Conservation (phyloP, 1,140 invertebrate species). For the Adoxophyes honmai region DNA sequence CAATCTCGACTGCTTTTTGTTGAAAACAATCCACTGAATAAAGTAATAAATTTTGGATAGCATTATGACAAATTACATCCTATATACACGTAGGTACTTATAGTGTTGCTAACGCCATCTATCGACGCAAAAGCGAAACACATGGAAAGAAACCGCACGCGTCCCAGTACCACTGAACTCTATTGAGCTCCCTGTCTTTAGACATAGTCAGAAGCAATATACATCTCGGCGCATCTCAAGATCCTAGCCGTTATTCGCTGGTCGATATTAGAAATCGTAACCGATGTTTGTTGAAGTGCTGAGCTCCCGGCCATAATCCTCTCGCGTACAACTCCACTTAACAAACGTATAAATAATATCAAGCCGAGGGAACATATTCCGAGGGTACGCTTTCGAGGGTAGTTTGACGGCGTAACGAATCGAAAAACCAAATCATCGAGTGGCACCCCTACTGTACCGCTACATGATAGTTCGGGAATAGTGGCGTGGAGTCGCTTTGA, state of each 20-base stretch:
- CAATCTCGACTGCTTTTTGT: no score
- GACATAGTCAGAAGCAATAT: not conserved
- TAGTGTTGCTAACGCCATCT: no score
- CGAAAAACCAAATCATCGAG: constrained; percentile 77
- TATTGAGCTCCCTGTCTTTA: no score
- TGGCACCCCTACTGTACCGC: constrained; percentile 70
- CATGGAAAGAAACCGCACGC: no score
- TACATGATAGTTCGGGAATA: constrained; percentile 66
- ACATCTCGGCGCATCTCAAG: constrained; percentile 16
- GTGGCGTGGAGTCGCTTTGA: constrained; percentile 44
- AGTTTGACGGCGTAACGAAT: constrained; percentile 77
- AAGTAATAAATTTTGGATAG: no score
- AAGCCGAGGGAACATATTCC: constrained; percentile 73
- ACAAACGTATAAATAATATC: constrained; percentile 77
- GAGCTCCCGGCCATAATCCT: constrained; percentile 70
- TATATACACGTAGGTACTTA: no score
- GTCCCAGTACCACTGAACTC: no score
- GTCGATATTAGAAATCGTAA: constrained; percentile 72
- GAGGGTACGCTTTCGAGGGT: constrained; percentile 68
- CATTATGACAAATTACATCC: no score
- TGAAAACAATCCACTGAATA: no score
- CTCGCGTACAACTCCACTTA: constrained; percentile 68
- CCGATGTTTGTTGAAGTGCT: constrained; percentile 73
- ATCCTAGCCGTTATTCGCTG: constrained; percentile 47
- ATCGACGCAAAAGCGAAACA: no score